Percentiles rank a stretch among this genome's conserved stretches.
Evolutionary conservation across 2,888 invertebrate species (phyloP).

Genomic region (Notodonta ziczac): DNA sequence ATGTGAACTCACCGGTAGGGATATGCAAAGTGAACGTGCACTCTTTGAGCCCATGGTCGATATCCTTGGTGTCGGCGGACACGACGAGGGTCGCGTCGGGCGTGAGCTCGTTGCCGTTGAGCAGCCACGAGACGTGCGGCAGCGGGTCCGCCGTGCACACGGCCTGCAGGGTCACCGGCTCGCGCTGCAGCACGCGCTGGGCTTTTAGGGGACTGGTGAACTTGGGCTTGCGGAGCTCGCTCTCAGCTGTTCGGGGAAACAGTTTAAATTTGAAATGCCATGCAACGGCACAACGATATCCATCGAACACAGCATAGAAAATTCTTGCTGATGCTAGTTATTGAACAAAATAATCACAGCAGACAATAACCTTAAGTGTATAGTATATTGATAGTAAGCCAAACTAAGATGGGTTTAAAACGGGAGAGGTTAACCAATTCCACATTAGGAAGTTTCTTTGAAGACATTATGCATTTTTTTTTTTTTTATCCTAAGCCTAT

Average conservation of each 20-base stretch:
- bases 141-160: constrained; percentile 95
- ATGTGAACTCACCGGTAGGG: constrained; percentile 83
- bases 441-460: no score
- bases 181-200: constrained; percentile 88
- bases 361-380: no score
- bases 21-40: constrained; percentile 92
- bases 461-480: no score
- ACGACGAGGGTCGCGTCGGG: constrained; percentile 87
- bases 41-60: constrained; percentile 91
- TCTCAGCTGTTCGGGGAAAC: constrained; percentile 83
- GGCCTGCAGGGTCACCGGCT: constrained; percentile 87
- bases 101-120: constrained; percentile 88
- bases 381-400: no score
- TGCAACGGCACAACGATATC: no score
- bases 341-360: no score
- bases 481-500: no score
- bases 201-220: constrained; percentile 88
- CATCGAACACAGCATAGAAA: no score
- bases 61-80: constrained; percentile 86
- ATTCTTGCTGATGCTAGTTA: no score
- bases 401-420: no score
- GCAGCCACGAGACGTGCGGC: constrained; percentile 94
- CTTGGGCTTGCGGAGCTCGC: constrained; percentile 91
- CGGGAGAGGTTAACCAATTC: no score
- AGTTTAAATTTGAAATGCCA: no score